phyloP scores from a whole-genome alignment of 2,888 invertebrate species.

The Leptogaster cylindrica region DNA sequence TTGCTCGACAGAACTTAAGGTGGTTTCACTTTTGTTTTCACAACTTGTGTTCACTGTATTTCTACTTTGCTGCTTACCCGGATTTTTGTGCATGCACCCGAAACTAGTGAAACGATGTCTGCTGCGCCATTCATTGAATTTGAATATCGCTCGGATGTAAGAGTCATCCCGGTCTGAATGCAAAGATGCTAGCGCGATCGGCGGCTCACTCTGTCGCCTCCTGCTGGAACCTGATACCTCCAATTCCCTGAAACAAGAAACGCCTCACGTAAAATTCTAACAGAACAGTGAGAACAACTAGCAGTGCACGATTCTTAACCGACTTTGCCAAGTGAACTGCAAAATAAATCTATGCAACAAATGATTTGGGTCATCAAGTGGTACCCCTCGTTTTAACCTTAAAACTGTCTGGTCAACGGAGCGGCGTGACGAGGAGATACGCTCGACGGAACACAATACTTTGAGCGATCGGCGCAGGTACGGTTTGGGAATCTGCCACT shows the following conservation, averaged over 20 bases:
- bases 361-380: slow-evolving; percentile 25
- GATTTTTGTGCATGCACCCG: no score
- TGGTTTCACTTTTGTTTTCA: not conserved
- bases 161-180: slow-evolving; percentile 50
- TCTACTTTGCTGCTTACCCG: no score
- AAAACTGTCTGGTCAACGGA: slow-evolving; percentile 27
- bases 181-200: slow-evolving; percentile 37
- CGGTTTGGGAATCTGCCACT: not conserved
- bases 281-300: not conserved
- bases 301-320: not conserved
- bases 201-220: slow-evolving; percentile 51
- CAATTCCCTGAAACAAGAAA: slow-evolving; percentile 48
- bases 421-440: slow-evolving; percentile 43
- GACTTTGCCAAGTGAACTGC: not conserved
- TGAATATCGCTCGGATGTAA: slow-evolving; percentile 50
- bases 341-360: not conserved
- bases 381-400: slow-evolving; percentile 3
- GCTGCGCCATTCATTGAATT: slow-evolving; percentile 51
- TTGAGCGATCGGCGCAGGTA: slow-evolving; percentile 29
- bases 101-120: no score
- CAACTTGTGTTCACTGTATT: no score
- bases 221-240: slow-evolving; percentile 49
- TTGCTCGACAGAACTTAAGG: not conserved
- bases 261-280: no score
- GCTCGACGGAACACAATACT: slow-evolving; percentile 41